A percentile compares a stretch with the other conserved stretches of the same genome.
phyloP scores from a whole-genome alignment of 2,888 invertebrate genomes.

The Andrena haemorrhoa region DNA sequence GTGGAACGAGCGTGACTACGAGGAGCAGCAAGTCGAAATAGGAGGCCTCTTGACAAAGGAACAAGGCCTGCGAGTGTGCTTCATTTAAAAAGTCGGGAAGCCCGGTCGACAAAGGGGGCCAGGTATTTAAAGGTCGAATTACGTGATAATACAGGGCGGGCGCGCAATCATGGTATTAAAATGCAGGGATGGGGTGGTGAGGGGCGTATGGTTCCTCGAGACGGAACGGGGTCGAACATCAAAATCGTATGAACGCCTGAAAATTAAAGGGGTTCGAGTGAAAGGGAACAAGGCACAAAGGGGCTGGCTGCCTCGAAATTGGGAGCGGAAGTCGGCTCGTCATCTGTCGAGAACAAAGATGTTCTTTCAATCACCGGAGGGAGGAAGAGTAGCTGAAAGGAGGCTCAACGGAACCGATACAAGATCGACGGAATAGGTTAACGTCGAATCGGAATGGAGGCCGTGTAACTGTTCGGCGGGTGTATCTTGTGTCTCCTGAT shows the following conservation, averaged over 20 bases:
- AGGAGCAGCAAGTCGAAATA: slow-evolving; percentile 15
- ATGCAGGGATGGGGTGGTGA: background rate
- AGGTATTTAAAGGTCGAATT: slow-evolving; percentile 35
- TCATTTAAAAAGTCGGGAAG: background rate
- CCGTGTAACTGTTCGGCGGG: background rate
- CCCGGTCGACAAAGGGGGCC: background rate
- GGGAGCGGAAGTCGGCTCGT: slow-evolving; percentile 19
- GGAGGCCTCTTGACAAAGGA: background rate
- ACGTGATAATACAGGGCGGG: slow-evolving; percentile 10
- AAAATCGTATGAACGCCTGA: slow-evolving; percentile 37
- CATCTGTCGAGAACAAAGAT: slow-evolving; percentile 35
- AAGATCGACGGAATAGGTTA: slow-evolving; percentile 22
- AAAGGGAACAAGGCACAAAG: slow-evolving; percentile 20
- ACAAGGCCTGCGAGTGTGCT: background rate
- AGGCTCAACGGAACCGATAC: slow-evolving; percentile 26
- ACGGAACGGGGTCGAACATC: slow-evolving; percentile 24
- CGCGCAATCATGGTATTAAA: slow-evolving; percentile 23
- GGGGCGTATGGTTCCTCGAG: background rate
- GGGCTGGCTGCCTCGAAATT: slow-evolving; percentile 14
- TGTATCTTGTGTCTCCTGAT: background rate
- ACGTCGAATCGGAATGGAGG: background rate
- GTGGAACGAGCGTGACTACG: background rate
- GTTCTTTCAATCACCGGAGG: background rate
- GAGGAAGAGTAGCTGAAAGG: background rate
- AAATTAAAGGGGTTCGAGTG: slow-evolving; percentile 35